Percentiles rank a stretch among this genome's conserved stretches.
phyloP scores from a whole-genome alignment of 2,888 invertebrate species.

The Troides helena region DNA sequence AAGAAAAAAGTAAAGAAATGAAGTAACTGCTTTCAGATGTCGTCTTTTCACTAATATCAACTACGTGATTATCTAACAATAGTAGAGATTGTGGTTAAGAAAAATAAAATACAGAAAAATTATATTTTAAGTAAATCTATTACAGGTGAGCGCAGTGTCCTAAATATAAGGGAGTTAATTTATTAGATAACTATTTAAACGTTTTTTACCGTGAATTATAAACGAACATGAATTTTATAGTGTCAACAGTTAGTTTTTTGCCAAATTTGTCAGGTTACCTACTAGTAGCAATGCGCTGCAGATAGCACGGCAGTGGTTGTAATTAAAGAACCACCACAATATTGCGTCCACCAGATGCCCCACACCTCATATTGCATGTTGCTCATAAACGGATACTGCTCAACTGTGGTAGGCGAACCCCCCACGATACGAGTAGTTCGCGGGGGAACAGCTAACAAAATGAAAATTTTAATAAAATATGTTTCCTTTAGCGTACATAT shows the following conservation, averaged over 20 bases:
- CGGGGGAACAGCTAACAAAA: neutral
- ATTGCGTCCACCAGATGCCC: conserved; percentile 27
- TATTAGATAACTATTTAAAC: too few relatives aligned
- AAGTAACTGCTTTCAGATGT: neutral
- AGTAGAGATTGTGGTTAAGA: too few relatives aligned
- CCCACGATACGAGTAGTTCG: neutral
- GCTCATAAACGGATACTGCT: conserved; percentile 42
- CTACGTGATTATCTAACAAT: neutral
- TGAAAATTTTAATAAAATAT: neutral
- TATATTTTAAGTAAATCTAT: too few relatives aligned
- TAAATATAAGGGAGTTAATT: too few relatives aligned
- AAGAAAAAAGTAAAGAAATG: neutral
- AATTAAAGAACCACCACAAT: conserved; percentile 39
- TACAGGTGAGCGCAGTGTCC: too few relatives aligned
- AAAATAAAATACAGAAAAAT: too few relatives aligned
- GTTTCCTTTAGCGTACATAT: neutral
- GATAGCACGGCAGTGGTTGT: conserved; percentile 43
- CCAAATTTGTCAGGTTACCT: conserved; percentile 34
- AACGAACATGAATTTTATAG: neutral
- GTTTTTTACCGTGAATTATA: too few relatives aligned
- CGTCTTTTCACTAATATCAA: neutral
- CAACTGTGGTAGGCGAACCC: conserved; percentile 46
- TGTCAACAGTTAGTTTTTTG: neutral
- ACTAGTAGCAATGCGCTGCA: conserved; percentile 60
- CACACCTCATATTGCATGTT: conserved; percentile 38